phyloP scores from a whole-genome alignment of 1,140 invertebrate genomes.

The Caenorhabditis latens region DNA sequence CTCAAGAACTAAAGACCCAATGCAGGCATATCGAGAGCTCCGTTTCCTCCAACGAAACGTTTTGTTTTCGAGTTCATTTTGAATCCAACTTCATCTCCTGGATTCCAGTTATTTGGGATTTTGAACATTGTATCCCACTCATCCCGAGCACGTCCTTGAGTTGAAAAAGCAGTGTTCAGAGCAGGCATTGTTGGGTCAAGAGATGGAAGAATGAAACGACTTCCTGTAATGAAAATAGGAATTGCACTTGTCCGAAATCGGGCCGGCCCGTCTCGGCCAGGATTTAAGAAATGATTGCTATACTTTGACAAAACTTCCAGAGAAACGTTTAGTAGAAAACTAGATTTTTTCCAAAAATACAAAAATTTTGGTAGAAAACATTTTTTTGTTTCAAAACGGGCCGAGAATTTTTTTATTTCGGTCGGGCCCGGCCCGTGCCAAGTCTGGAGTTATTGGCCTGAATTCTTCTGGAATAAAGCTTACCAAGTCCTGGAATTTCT shows the following conservation, averaged over 20 bases:
- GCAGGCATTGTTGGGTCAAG: constrained; percentile 65
- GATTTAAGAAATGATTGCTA: too few relatives aligned
- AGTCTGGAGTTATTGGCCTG: too few relatives aligned
- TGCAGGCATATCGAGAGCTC: constrained; percentile 64
- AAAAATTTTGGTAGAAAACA: too few relatives aligned
- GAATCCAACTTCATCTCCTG: constrained; percentile 64
- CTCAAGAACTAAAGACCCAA: constrained; percentile 28
- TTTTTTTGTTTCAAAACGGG: too few relatives aligned
- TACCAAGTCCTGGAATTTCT: constrained; percentile 63
- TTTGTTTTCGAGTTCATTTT: constrained; percentile 62
- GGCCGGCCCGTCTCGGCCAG: too few relatives aligned
- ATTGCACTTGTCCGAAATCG: not conserved
- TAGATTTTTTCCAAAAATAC: too few relatives aligned
- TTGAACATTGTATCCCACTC: constrained; percentile 66
- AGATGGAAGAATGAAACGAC: constrained; percentile 65
- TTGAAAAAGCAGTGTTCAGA: constrained; percentile 66
- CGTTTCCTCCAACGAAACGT: constrained; percentile 66
- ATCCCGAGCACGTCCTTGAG: constrained; percentile 64
- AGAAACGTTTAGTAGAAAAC: too few relatives aligned
- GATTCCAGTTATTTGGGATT: constrained; percentile 64
- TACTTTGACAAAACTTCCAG: too few relatives aligned
- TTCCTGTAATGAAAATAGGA: constrained; percentile 14
- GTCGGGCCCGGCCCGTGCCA: too few relatives aligned
- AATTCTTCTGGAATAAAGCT: not conserved
- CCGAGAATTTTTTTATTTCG: too few relatives aligned